These are phyloP conservation scores for Anabacerthia variegaticeps DNA, from an alignment of 2,797 vertebrate genomes.

Conservation along the genomic window DNA sequence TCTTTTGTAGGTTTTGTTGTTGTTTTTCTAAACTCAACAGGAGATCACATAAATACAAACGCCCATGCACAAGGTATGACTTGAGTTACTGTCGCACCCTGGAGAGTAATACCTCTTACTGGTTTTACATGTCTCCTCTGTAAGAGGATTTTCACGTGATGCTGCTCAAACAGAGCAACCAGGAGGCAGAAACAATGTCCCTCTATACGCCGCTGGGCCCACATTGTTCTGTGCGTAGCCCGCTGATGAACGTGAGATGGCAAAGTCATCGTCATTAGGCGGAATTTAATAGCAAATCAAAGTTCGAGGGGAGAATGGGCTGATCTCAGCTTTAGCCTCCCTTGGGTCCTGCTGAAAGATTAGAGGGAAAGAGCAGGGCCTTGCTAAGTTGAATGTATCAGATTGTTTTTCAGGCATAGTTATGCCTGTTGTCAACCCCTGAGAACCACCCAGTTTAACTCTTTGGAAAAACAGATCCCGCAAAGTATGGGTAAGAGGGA, in stretches of 20 bases:
- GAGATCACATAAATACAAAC: conserved; percentile 42
- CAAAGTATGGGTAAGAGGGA: background rate
- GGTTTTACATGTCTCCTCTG: conserved; percentile 72
- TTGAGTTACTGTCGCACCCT: conserved; percentile 53
- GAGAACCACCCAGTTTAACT: conserved; percentile 80
- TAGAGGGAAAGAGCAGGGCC: conserved; percentile 92
- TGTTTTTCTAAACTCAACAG: conserved; percentile 52
- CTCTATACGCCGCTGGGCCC: conserved; percentile 79
- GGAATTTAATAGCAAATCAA: conserved; percentile 99
- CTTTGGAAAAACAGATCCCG: conserved; percentile 57
- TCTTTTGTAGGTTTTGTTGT: conserved; percentile 3
- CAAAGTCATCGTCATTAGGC: conserved; percentile 90
- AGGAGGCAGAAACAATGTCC: conserved; percentile 88
- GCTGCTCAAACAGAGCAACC: conserved; percentile 65
- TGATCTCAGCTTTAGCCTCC: conserved; percentile 96
- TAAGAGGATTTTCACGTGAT: conserved; percentile 73
- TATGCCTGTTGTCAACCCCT: conserved; percentile 77
- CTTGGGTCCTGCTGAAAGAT: conserved; percentile 98
- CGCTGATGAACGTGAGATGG: conserved; percentile 86
- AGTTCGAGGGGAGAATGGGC: conserved; percentile 95
- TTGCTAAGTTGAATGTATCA: conserved; percentile 95
- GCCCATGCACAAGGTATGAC: conserved; percentile 54
- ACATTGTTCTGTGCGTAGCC: conserved; percentile 83
- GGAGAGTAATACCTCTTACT: conserved; percentile 64
- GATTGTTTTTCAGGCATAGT: conserved; percentile 94